Conservation (phyloP, 2,113 vertebrate genomes). For the Melanerpes aurifrons region DNA sequence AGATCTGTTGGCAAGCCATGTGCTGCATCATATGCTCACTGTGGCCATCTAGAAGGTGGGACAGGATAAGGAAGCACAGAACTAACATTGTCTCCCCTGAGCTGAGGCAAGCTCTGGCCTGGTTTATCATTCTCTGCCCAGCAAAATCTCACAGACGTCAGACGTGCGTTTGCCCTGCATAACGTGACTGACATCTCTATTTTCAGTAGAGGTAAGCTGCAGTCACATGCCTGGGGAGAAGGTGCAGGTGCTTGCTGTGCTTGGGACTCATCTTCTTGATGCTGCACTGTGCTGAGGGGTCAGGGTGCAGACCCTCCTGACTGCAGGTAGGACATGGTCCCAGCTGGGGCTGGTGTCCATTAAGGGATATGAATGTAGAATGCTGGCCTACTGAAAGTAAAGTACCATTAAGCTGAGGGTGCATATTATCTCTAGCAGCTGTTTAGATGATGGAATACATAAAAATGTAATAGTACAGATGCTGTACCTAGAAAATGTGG, state of each 20-base stretch:
- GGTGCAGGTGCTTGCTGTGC: background rate
- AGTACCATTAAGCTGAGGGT: background rate
- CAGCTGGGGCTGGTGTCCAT: background rate
- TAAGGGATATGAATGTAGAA: background rate
- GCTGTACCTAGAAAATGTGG: background rate
- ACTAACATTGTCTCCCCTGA: background rate
- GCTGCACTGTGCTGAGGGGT: accelerated
- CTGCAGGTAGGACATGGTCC: background rate
- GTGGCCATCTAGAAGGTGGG: background rate
- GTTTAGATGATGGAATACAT: background rate
- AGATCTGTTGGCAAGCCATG: background rate
- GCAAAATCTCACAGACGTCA: background rate
- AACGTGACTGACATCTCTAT: conserved; percentile 22
- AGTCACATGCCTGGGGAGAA: background rate
- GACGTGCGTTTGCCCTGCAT: background rate
- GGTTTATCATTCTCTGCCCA: background rate
- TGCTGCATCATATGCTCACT: background rate
- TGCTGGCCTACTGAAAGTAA: background rate
- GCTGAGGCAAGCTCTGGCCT: conserved; percentile 16
- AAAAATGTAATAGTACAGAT: background rate
- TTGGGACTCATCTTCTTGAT: accelerated
- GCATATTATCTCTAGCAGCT: background rate
- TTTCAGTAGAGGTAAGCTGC: conserved; percentile 20
- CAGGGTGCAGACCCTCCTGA: background rate
- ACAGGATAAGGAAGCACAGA: background rate